These are phyloP conservation scores for Drosophila tsacasi DNA, from an alignment of 1,140 invertebrate species.

Conservation along the genomic window DNA sequence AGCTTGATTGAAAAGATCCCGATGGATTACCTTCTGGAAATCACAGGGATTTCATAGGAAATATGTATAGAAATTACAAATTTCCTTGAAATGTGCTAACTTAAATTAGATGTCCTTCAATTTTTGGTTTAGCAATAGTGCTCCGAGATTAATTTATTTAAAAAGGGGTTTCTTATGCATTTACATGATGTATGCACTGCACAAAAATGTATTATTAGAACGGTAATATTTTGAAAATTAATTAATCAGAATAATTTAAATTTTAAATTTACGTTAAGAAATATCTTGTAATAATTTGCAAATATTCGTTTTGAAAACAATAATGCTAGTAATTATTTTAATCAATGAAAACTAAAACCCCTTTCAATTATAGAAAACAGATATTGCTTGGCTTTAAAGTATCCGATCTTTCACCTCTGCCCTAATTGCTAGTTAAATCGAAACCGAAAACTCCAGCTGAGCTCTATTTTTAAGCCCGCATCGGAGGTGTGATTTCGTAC, in stretches of 20 bases:
- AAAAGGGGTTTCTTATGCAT: not conserved
- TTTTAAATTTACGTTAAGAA: not conserved
- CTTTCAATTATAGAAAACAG: not conserved
- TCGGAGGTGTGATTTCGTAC: slow-evolving; percentile 51
- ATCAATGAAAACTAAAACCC: not conserved
- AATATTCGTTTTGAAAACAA: no score
- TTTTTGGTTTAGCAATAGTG: not conserved
- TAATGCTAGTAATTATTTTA: not conserved
- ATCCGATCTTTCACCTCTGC: slow-evolving; percentile 25
- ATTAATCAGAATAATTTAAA: not conserved
- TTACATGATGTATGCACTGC: no score
- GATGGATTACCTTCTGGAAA: no score
- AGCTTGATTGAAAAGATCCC: not conserved
- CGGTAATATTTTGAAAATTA: not conserved
- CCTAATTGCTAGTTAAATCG: slow-evolving; percentile 60
- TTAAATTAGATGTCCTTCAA: not conserved
- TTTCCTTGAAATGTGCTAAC: not conserved
- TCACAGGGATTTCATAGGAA: no score
- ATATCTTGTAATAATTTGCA: no score
- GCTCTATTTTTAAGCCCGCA: slow-evolving; percentile 55
- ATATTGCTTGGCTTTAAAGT: not conserved
- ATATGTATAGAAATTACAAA: not conserved
- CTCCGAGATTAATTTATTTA: not conserved
- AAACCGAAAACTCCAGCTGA: slow-evolving; percentile 48
- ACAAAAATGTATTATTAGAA: not conserved